Evolutionary conservation across 2,888 invertebrate species (phyloP), one percentile per base, ranked within the genome.

Genomic region (Apamea crenata): DNA sequence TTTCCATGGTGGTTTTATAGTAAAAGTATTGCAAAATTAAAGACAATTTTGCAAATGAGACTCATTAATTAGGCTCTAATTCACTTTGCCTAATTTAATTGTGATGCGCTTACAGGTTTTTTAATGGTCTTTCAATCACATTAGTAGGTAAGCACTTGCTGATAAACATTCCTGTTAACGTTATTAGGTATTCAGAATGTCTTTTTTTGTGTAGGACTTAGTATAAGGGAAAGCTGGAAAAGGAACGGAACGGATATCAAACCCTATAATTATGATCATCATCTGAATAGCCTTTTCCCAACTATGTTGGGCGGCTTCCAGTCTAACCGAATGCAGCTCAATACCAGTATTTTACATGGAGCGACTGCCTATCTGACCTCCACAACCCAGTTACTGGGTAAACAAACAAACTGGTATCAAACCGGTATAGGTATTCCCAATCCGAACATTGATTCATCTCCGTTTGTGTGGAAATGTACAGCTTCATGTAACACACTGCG

Each of bases 1-100:
- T 36, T 56, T 21, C 21, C 7, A 66, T 68, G 25, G 32, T 36
- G 44, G 21, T 81, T 88, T 81, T 89, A 87, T 83, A 81, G 56
- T 68, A 72, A 72, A 83, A 74, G 0, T 67, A 83, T 83, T 81
- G 66, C 83, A 56, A 80, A 74, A 82, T 36, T 40, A 14, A 56
- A 32, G 21, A 18, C 40, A 56, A 65, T 87, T 89, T 47, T 77
- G 21, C 47, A 77, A 87, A 88, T 78, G 61, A 76, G 53, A 25
- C 21, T 56, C 32, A 73, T 66, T 82, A 40, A 77, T 84, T 87
- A 79, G 32, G 25, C 1, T 36, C 63, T 63, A 36, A 56, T 82
- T 74, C 18, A 65, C 18, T 44, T 84, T 82, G 61, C 56, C 5
- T 61, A 69, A 72, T n/a, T 36, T 14, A 50, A 66, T 75, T 75